Evolutionary conservation across 2,113 vertebrate genomes (phyloP).

Genomic region (Cryptotis parvus): DNA sequence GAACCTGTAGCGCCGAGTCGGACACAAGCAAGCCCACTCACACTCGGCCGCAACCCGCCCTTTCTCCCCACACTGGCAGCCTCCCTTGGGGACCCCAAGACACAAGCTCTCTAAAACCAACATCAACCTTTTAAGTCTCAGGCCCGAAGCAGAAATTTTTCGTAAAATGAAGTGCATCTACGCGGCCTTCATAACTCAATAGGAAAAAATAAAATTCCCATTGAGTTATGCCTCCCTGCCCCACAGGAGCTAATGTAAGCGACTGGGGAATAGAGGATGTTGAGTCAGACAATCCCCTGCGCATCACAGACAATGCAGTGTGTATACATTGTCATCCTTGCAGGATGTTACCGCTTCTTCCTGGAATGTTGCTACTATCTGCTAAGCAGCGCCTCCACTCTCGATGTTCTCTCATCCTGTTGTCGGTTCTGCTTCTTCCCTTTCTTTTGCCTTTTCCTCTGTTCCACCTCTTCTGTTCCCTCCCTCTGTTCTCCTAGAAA

Average conservation of each 20-base stretch:
- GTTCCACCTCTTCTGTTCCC: background rate
- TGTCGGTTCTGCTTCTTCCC: background rate
- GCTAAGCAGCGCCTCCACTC: background rate
- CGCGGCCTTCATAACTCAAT: background rate
- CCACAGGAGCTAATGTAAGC: conserved; percentile 36
- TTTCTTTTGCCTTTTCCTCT: background rate
- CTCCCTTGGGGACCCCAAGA: too few relatives aligned
- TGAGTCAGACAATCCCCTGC: conserved; percentile 48
- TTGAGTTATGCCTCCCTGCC: too few relatives aligned
- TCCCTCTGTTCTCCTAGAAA: background rate
- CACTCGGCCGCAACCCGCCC: too few relatives aligned
- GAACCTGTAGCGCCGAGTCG: background rate
- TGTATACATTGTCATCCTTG: background rate
- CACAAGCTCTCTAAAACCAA: conserved; percentile 16
- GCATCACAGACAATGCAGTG: background rate
- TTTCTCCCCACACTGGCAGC: background rate
- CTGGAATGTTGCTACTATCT: conserved; percentile 50
- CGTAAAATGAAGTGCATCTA: background rate
- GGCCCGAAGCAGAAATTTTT: background rate
- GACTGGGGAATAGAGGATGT: conserved; percentile 41
- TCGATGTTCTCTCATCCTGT: background rate
- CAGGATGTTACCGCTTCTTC: conserved; percentile 57
- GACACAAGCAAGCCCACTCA: background rate
- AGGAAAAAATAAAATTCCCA: background rate
- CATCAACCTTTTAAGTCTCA: background rate